These are phyloP conservation scores for Lepus townsendii DNA, from an alignment of 2,797 vertebrate species.

Conservation along the genomic window DNA sequence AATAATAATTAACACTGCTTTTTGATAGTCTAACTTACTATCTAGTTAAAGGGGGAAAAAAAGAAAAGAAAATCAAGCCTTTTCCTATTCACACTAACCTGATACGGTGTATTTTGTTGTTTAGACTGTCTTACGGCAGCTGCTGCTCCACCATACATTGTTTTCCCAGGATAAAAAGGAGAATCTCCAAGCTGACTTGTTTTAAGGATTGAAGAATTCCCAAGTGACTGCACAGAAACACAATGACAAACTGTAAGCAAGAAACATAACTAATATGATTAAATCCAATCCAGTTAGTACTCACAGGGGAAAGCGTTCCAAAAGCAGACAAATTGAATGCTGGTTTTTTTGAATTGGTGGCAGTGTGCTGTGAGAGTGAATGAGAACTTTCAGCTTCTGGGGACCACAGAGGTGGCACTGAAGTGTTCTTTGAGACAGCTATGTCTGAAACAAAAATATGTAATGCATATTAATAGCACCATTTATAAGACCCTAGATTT, in stretches of 20 bases:
- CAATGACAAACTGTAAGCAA: constrained; percentile 74
- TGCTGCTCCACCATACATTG: constrained; percentile 96
- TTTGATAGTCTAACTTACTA: neutral
- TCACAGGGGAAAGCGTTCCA: constrained; percentile 91
- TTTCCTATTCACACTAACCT: constrained; percentile 87
- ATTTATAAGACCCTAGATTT: constrained; percentile 28
- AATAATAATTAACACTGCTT: neutral
- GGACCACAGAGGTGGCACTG: constrained; percentile 95
- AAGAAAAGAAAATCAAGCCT: neutral
- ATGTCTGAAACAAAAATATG: constrained; percentile 91
- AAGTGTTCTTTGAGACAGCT: constrained; percentile 94
- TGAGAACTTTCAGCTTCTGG: constrained; percentile 94
- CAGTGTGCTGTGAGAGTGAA: constrained; percentile 91
- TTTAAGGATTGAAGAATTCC: constrained; percentile 94
- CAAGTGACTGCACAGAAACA: constrained; percentile 90
- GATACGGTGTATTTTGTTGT: constrained; percentile 92
- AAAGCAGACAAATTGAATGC: constrained; percentile 98
- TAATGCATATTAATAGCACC: neutral
- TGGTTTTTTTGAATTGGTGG: constrained; percentile 95
- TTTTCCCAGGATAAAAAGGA: constrained; percentile 98
- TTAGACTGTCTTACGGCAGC: constrained; percentile 90
- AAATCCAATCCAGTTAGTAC: constrained; percentile 75
- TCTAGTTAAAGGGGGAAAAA: neutral
- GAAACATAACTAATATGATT: constrained; percentile 1
- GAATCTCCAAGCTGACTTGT: constrained; percentile 97